Conservation (phyloP, 2,113 vertebrate genomes). For the Zosterops hypoxanthus region DNA sequence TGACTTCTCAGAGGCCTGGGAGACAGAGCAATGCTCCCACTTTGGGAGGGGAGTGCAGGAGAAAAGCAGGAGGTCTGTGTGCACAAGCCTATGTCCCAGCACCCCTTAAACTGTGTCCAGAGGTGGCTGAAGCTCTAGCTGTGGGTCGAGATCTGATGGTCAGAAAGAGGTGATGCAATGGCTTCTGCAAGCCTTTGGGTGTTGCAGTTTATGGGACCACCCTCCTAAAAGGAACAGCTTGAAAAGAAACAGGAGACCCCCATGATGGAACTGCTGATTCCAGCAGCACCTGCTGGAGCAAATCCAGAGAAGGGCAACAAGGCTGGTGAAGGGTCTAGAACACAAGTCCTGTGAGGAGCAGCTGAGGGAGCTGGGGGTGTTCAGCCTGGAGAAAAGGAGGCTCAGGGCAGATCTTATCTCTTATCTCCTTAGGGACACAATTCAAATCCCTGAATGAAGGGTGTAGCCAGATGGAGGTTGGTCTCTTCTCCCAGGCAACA, state of each 20-base stretch:
- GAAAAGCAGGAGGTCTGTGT: background rate
- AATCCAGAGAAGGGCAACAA: background rate
- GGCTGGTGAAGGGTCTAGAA: background rate
- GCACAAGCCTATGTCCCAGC: background rate
- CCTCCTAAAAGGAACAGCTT: background rate
- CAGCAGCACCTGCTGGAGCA: background rate
- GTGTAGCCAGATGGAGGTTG: background rate
- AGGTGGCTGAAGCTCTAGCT: background rate
- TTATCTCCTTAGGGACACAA: too few relatives aligned
- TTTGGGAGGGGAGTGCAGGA: background rate
- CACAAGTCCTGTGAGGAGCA: background rate
- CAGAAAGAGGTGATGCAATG: rapidly evolving
- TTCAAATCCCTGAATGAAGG: background rate
- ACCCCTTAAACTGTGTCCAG: background rate
- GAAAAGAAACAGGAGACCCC: background rate
- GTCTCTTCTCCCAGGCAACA: background rate
- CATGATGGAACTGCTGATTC: background rate
- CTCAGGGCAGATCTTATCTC: background rate
- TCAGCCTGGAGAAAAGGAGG: background rate
- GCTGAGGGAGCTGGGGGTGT: background rate
- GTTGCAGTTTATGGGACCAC: background rate
- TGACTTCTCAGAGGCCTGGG: background rate
- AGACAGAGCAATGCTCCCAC: background rate
- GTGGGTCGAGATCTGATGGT: background rate
- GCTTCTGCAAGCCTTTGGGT: background rate